A percentile compares a stretch with the other conserved stretches of the same genome.
Evolutionary conservation across 2,113 vertebrate species (phyloP).

Genomic region (Rattus norvegicus): DNA sequence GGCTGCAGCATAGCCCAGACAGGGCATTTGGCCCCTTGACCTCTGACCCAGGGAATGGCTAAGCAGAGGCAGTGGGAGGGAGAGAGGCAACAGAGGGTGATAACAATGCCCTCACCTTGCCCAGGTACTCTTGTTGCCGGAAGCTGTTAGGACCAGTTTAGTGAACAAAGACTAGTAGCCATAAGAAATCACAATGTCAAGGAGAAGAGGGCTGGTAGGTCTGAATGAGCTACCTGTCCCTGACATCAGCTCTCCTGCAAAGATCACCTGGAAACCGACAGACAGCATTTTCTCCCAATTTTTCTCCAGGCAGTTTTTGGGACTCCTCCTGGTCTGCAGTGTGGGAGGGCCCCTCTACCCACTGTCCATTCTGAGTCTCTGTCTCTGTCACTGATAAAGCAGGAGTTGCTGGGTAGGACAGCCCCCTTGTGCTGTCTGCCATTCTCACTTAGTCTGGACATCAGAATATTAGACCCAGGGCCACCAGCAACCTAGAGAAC

Average conservation of each 20-base stretch:
- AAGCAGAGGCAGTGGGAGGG: constrained; percentile 15
- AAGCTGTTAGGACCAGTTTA: constrained; percentile 81
- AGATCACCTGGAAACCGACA: constrained; percentile 84
- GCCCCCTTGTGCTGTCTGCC: background rate
- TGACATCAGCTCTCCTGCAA: constrained; percentile 89
- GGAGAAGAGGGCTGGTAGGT: constrained; percentile 44
- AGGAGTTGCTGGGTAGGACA: background rate
- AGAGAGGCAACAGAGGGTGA: constrained; percentile 56
- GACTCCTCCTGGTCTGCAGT: constrained; percentile 63
- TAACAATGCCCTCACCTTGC: constrained; percentile 84
- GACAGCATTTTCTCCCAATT: constrained; percentile 86
- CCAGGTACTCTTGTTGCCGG: constrained; percentile 79
- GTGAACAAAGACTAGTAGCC: constrained; percentile 84
- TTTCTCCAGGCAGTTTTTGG: constrained; percentile 82
- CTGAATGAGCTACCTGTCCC: constrained; percentile 80
- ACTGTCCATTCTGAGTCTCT: background rate
- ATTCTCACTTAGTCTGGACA: constrained; percentile 2
- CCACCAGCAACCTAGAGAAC: background rate
- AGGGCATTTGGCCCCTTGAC: background rate
- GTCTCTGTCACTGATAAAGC: background rate
- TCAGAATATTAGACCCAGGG: background rate
- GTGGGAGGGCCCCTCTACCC: background rate
- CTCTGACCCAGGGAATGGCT: background rate
- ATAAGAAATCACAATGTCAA: constrained; percentile 85
- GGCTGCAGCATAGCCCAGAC: background rate